Conservation (phyloP, 1,140 invertebrate species). For the Campoletis sonorensis region DNA sequence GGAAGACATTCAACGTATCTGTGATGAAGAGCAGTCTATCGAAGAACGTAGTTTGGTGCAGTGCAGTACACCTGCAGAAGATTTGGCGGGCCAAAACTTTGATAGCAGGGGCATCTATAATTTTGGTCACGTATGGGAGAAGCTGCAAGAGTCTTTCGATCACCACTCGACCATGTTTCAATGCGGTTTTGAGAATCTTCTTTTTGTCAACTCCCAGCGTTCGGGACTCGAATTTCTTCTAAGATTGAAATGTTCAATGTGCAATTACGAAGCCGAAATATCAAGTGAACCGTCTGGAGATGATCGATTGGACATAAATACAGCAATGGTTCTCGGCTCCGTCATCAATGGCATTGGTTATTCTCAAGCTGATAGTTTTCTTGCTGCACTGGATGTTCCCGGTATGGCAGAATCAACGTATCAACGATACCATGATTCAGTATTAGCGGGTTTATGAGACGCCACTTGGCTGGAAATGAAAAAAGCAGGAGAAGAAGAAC, state of each 20-base stretch:
- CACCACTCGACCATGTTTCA: background rate
- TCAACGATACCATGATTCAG: slow-evolving; percentile 45
- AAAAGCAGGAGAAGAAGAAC: slow-evolving; percentile 63
- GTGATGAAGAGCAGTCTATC: background rate
- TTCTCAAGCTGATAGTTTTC: slow-evolving; percentile 60
- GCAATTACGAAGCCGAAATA: slow-evolving; percentile 34
- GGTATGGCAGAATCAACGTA: slow-evolving; percentile 57
- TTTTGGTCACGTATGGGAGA: background rate
- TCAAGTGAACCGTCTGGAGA: slow-evolving; percentile 48
- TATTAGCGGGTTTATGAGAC: slow-evolving; percentile 50
- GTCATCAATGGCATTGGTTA: slow-evolving; percentile 58
- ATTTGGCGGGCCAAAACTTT: background rate
- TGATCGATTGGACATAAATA: slow-evolving; percentile 54
- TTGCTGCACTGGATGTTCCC: slow-evolving; percentile 59
- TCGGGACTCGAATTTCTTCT: background rate
- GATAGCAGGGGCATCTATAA: background rate
- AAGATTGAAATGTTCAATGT: background rate
- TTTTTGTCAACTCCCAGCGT: background rate
- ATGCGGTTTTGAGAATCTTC: slow-evolving; percentile 17
- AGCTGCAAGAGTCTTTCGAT: background rate
- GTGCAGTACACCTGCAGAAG: background rate
- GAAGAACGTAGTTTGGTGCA: background rate
- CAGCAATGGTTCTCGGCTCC: slow-evolving; percentile 53
- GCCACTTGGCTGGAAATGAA: slow-evolving; percentile 58
- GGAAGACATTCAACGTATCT: background rate